Percentiles rank a stretch among this genome's conserved stretches.
These are phyloP conservation scores for Antheraea pernyi DNA, from an alignment of 1,140 invertebrate species.

Conservation along the genomic window DNA sequence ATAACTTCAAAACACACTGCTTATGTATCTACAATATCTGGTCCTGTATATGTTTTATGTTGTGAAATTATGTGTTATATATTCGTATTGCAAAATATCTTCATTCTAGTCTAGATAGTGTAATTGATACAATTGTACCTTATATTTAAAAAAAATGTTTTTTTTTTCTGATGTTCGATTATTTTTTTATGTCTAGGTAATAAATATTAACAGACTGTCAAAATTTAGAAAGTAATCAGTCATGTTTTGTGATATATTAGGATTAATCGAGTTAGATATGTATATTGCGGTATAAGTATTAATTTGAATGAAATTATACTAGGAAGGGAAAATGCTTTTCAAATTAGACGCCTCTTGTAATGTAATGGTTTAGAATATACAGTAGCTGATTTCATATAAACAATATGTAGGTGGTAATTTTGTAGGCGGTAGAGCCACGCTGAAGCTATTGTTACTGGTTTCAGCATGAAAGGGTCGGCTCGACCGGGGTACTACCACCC, in stretches of 20 bases:
- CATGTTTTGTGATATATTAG: slow-evolving; percentile 71
- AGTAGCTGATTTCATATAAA: too few species aligned
- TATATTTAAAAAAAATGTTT: too few species aligned
- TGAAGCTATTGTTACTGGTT: too few species aligned
- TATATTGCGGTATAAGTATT: slow-evolving; percentile 18
- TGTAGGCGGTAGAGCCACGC: background rate
- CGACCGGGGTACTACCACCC: too few species aligned
- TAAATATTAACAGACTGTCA: slow-evolving; percentile 3
- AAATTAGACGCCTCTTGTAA: background rate
- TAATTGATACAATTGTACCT: slow-evolving; percentile 6
- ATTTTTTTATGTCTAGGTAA: background rate
- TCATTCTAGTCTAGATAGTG: slow-evolving; percentile 14
- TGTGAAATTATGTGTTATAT: background rate
- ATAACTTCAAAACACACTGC: too few species aligned
- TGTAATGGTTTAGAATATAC: too few species aligned
- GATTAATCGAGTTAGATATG: slow-evolving; percentile 32
- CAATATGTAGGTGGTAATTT: too few species aligned
- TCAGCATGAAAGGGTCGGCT: too few species aligned
- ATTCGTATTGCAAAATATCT: background rate
- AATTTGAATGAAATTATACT: slow-evolving; percentile 7
- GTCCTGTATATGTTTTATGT: too few species aligned
- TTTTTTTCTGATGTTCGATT: background rate
- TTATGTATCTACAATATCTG: too few species aligned
- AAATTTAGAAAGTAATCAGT: slow-evolving; percentile 50
- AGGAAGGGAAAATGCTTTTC: background rate